Base-by-base conservation (phyloP, 2,113 vertebrate species). In the Spea bombifrons region DNA sequence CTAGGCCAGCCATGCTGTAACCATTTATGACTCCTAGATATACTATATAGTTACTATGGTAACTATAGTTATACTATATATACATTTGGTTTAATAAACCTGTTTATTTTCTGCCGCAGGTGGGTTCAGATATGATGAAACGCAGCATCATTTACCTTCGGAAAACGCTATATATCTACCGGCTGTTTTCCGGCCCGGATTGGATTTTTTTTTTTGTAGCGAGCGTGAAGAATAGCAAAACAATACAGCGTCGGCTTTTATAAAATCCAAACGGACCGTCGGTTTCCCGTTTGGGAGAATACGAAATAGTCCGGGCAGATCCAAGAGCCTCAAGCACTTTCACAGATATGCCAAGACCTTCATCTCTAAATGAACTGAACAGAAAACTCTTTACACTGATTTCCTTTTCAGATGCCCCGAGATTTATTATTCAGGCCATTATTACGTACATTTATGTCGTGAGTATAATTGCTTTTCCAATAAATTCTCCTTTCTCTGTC, bases 181-280 rank as follows among this genome's bases (percentile, higher is more conserved):
- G 30, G 30, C 30, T 30, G 30, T 30, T 30, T 30, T 30, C 30
- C 30, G 30, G 30, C 30, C 1, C 30, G 30, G 30, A 30, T 30
- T 30, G 30, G 30, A 30, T 30, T 30, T 30, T 30, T 30, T 30
- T 2, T 66, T 82, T 44, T 46, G 0, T 53, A 53, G 4, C 0
- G 0, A 84, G 77, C 5, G 0, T 61, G 82, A 76, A 83, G 81
- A 2, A 61, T 65, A 63, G 66, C 68, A 70, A 71, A 82, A 67
- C 3, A 0, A 74, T n/a, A 17, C 81, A 45, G 74, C 1, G 68
- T 44, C 75, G 81, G 70, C 59, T 77, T 30, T 30, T 30, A 59
- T 44, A 86, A 88, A 82, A 83, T 76, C 8, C 70, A 81, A 73
- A 63, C 87, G 88, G 86, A 86, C 80, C 86, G 72, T 13, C 16